Base-by-base conservation (phyloP, 2,888 invertebrate genomes). In the Caenorhabditis sp. region DNA sequence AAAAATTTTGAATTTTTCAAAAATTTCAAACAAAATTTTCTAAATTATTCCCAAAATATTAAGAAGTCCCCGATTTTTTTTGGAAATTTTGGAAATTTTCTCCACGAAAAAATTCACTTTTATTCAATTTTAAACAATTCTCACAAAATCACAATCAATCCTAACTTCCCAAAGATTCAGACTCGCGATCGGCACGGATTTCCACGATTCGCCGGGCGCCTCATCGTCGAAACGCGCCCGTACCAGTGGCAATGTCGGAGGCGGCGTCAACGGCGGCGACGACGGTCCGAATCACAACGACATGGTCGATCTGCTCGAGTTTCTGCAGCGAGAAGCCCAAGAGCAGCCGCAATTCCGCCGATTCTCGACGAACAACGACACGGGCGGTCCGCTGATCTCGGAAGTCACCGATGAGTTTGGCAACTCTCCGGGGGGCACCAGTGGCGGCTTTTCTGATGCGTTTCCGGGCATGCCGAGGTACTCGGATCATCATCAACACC, bases 181-280 rank as follows among this genome's bases (percentile, higher is more conserved):
- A 64, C 82, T 83, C 13, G 76, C 85, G 22, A 65, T 87, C 18
- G 87, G 82, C 13, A 83, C 85, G 4, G 87, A 87, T 47, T 85
- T 85, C 58, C 72, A 79, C 6, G 72, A 84, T 40, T 44, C 74
- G n/a, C 50, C 81, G 20, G 64, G 83, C 9, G 61, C 64, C 2
- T 60, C 71, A 1, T 18, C 74, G 8, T 47, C 76, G 15, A 70
- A 70, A 28, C 47, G 68, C 3, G 2, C 53, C 0, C 60, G 79
- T 22, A 64, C 47, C 13, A n/a, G n/a, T n/a, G n/a, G n/a, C n/a
- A n/a, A n/a, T n/a, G n/a, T n/a, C n/a, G n/a, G n/a, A n/a, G n/a
- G n/a, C n/a, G n/a, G n/a, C n/a, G n/a, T n/a, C n/a, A n/a, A n/a
- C n/a, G n/a, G n/a, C n/a, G 15, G 44, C 3, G 71, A 70, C 20